phyloP scores from a whole-genome alignment of 2,888 invertebrate species.

The Micropterix aruncella region DNA sequence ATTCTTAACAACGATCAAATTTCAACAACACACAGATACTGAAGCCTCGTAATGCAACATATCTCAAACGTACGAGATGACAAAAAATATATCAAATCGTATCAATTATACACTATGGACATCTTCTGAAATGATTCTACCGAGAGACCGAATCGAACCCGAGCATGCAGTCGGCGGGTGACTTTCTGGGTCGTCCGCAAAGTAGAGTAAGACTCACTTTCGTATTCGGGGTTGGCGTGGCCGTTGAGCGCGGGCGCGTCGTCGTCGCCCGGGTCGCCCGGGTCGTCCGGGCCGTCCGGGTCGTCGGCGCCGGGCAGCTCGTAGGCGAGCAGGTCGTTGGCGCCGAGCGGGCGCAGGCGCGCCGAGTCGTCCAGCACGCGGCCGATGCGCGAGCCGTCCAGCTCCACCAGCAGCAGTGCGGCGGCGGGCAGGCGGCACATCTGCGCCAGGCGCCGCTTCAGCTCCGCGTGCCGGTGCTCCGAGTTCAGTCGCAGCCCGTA shows the following conservation, averaged over 20 bases:
- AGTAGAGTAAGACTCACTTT: too few species aligned
- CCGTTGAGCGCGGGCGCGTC: conserved; percentile 8
- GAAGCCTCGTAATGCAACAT: too few species aligned
- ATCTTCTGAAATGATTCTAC: too few species aligned
- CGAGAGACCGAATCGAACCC: too few species aligned
- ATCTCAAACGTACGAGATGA: too few species aligned
- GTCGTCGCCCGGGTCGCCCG: conserved; percentile 10
- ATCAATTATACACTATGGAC: too few species aligned
- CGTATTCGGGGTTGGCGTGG: not conserved
- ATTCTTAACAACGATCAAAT: too few species aligned
- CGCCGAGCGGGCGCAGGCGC: conserved; percentile 32
- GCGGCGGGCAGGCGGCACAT: conserved; percentile 41
- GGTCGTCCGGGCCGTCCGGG: too few species aligned
- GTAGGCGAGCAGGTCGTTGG: conserved; percentile 51
- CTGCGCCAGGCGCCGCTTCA: conserved; percentile 56
- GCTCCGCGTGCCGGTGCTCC: conserved; percentile 63
- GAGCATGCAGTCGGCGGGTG: too few species aligned
- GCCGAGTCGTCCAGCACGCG: conserved; percentile 37
- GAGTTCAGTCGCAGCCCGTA: conserved; percentile 75
- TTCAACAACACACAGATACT: too few species aligned
- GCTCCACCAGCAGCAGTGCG: conserved; percentile 53
- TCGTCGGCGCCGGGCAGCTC: conserved; percentile 38
- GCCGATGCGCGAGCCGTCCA: conserved; percentile 54
- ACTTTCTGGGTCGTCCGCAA: too few species aligned
- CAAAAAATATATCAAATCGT: too few species aligned